These are phyloP conservation scores for Dorcus parallelipipedus DNA, from an alignment of 2,888 invertebrate genomes.

Conservation along the genomic window DNA sequence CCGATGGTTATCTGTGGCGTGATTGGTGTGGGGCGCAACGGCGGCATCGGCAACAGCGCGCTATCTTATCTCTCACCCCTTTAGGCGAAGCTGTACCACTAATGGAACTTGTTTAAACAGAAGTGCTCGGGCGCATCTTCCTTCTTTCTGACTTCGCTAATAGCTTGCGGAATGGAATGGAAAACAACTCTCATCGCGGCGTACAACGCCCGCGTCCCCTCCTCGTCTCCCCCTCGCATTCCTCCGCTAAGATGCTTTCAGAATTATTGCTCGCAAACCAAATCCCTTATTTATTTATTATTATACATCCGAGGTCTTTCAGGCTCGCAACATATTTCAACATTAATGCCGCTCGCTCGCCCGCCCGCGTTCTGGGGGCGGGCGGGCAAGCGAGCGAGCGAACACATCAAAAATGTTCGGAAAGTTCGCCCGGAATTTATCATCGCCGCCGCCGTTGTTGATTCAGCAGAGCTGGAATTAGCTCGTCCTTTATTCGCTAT, in stretches of 20 bases:
- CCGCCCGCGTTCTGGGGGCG: too few relatives aligned
- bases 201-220: slow-evolving; percentile 10
- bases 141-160: slow-evolving; percentile 42
- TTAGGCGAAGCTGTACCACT: slow-evolving; percentile 34
- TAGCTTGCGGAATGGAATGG: slow-evolving; percentile 43
- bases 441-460: too few relatives aligned
- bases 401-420: slow-evolving; percentile 15
- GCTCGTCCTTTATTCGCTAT: too few relatives aligned
- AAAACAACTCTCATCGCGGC: slow-evolving; percentile 34
- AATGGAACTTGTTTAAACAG: slow-evolving; percentile 48
- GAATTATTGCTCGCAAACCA: slow-evolving; percentile 21
- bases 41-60: slow-evolving; percentile 4
- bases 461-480: too few relatives aligned
- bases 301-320: slow-evolving; percentile 16
- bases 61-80: slow-evolving; percentile 27
- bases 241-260: slow-evolving; percentile 14
- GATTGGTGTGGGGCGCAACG: too few relatives aligned
- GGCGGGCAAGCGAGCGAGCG: background rate
- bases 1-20: slow-evolving; percentile 20
- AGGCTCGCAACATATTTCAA: slow-evolving; percentile 17
- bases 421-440: background rate
- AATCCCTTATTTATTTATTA: slow-evolving; percentile 22
- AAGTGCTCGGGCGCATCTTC: slow-evolving; percentile 39
- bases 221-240: slow-evolving; percentile 4
- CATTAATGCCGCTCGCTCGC: slow-evolving; percentile 13